phyloP scores from a whole-genome alignment of 2,113 vertebrate genomes.

The Thamnophis sirtalis region DNA sequence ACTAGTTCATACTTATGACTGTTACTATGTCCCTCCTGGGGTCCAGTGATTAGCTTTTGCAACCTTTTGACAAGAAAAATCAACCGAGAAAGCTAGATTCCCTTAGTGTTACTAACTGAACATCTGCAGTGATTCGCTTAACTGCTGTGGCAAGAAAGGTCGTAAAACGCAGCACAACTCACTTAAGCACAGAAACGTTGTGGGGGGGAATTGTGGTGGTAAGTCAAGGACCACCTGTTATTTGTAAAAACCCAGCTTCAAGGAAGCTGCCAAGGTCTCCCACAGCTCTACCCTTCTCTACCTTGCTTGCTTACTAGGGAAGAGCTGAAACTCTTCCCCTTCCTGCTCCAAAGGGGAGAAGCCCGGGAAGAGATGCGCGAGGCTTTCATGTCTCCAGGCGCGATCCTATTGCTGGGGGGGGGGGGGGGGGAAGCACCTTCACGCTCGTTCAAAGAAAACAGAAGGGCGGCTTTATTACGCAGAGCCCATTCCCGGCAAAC shows the following conservation, averaged over 20 bases:
- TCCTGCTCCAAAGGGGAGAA: background rate
- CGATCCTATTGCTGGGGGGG: background rate
- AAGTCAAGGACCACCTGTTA: background rate
- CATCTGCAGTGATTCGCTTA: background rate
- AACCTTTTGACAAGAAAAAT: background rate
- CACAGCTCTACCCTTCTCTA: background rate
- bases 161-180: background rate
- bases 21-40: background rate
- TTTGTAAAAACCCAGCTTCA: background rate
- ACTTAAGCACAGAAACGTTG: background rate
- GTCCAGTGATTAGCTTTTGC: background rate
- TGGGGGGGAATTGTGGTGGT: background rate
- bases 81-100: background rate
- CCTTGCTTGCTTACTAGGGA: background rate
- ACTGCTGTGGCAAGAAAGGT: background rate
- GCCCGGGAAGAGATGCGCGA: background rate
- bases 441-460: background rate
- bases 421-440: accelerated
- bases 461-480: background rate
- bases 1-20: background rate
- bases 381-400: background rate
- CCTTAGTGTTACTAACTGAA: background rate
- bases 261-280: background rate
- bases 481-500: background rate
- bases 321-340: background rate